Percentiles rank a stretch among this genome's conserved stretches.
phyloP scores from a whole-genome alignment of 2,113 vertebrate genomes.

The Istiophorus platypterus region DNA sequence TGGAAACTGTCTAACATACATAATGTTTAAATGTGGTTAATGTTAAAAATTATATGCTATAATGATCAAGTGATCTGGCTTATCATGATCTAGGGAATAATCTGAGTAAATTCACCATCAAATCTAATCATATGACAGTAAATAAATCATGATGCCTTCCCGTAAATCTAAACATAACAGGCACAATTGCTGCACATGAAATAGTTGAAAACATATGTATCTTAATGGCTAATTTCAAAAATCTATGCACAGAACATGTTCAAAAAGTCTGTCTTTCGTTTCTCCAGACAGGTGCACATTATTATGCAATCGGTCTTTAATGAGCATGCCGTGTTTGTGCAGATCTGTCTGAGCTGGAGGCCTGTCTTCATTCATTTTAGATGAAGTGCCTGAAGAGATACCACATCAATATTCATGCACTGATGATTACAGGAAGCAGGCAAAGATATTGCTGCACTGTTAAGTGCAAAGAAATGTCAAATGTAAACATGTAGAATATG shows the following conservation, averaged over 20 bases:
- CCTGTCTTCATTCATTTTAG: slow-evolving; percentile 81
- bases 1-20: background rate
- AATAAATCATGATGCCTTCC: background rate
- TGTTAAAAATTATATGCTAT: background rate
- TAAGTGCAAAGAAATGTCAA: slow-evolving; percentile 79
- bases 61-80: background rate
- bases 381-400: slow-evolving; percentile 82
- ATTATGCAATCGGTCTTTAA: slow-evolving; percentile 82
- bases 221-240: slow-evolving; percentile 40
- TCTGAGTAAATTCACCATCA: background rate
- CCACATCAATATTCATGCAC: slow-evolving; percentile 82
- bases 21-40: background rate
- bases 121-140: slow-evolving; percentile 24
- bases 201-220: background rate
- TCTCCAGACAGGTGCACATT: slow-evolving; percentile 79
- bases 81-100: background rate
- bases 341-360: slow-evolving; percentile 73
- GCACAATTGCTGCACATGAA: slow-evolving; percentile 4
- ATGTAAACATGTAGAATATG: slow-evolving; percentile 79
- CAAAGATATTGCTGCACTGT: slow-evolving; percentile 67
- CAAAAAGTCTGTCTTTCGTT: slow-evolving; percentile 58
- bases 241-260: slow-evolving; percentile 10
- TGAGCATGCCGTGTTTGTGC: slow-evolving; percentile 80
- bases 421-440: slow-evolving; percentile 74
- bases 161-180: slow-evolving; percentile 23